Evolutionary conservation across 2,888 invertebrate genomes (phyloP).

Genomic region (Ypsolopha scabrella): DNA sequence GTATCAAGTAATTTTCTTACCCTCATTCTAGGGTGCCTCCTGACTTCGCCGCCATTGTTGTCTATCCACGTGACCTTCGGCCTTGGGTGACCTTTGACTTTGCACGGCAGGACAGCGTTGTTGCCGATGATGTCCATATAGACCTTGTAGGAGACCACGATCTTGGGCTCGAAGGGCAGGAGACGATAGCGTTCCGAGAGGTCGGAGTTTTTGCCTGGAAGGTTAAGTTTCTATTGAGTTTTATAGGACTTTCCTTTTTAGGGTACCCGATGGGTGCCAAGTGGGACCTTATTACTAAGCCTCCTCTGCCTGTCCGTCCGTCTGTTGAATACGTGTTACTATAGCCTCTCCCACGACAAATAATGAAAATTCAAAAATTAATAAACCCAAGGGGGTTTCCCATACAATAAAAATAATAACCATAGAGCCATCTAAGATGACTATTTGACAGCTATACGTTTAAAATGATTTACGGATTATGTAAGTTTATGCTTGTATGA

Average conservation of each 20-base stretch:
- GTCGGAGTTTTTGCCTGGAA: slow-evolving; percentile 18
- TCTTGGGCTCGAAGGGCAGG: slow-evolving; percentile 56
- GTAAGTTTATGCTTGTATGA: too few species aligned
- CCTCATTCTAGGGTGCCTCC: slow-evolving; percentile 63
- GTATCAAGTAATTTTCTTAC: slow-evolving; percentile 21
- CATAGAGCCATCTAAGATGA: too few species aligned
- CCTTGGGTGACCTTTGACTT: slow-evolving; percentile 73
- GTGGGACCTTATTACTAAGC: too few species aligned
- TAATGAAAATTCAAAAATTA: too few species aligned
- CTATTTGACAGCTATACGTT: neutral
- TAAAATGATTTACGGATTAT: too few species aligned
- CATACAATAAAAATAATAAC: neutral
- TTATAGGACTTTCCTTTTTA: too few species aligned
- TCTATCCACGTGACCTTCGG: slow-evolving; percentile 77
- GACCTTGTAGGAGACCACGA: slow-evolving; percentile 66
- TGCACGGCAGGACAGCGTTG: slow-evolving; percentile 77
- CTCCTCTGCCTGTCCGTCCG: too few species aligned
- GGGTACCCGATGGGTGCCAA: too few species aligned
- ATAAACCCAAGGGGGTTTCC: neutral
- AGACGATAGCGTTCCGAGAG: slow-evolving; percentile 48
- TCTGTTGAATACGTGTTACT: too few species aligned
- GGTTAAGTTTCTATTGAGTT: neutral
- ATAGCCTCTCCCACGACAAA: too few species aligned
- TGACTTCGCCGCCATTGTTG: slow-evolving; percentile 64
- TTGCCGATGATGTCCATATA: slow-evolving; percentile 72